A percentile compares a stretch with the other conserved stretches of the same genome.
These are phyloP conservation scores for Nothobranchius kuhntae DNA, from an alignment of 2,113 vertebrate genomes.

Conservation along the genomic window DNA sequence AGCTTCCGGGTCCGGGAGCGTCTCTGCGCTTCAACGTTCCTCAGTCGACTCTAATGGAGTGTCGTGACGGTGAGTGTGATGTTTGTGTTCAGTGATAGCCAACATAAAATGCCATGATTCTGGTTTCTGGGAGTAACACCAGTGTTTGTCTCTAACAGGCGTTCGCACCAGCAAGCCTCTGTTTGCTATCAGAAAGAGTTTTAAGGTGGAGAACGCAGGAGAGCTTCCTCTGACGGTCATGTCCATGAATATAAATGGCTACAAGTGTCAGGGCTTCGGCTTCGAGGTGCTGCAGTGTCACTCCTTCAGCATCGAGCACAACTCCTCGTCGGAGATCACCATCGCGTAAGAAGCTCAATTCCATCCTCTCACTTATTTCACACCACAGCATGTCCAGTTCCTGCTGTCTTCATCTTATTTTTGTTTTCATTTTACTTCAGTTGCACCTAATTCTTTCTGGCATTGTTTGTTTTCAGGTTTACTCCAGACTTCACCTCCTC, in stretches of 20 bases:
- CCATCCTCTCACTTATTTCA: neutral
- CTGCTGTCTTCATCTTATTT: neutral
- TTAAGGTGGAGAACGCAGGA: slow-evolving; percentile 96
- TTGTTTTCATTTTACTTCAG: neutral
- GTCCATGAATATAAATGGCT: slow-evolving; percentile 97
- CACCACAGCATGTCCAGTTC: neutral
- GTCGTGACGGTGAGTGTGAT: slow-evolving; percentile 87
- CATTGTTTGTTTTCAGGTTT: slow-evolving; percentile 78
- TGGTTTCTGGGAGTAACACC: neutral
- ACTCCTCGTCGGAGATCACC: slow-evolving; percentile 91
- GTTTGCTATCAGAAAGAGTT: slow-evolving; percentile 91
- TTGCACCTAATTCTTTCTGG: neutral
- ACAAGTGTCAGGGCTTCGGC: slow-evolving; percentile 94
- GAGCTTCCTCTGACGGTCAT: slow-evolving; percentile 91
- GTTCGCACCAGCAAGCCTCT: slow-evolving; percentile 90
- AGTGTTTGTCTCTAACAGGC: slow-evolving; percentile 70
- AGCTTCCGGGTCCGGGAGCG: slow-evolving; percentile 87
- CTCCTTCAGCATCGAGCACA: slow-evolving; percentile 87
- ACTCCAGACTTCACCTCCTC: slow-evolving; percentile 99
- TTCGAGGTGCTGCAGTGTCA: slow-evolving; percentile 94
- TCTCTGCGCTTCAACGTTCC: slow-evolving; percentile 96
- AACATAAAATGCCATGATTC: neutral
- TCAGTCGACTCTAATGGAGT: slow-evolving; percentile 96
- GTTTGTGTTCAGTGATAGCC: neutral
- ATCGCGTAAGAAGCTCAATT: slow-evolving; percentile 85